A percentile compares a stretch with the other conserved stretches of the same genome.
Evolutionary conservation across 2,113 vertebrate species (phyloP).

Genomic region (Rhinopomastus cyanomelas): DNA sequence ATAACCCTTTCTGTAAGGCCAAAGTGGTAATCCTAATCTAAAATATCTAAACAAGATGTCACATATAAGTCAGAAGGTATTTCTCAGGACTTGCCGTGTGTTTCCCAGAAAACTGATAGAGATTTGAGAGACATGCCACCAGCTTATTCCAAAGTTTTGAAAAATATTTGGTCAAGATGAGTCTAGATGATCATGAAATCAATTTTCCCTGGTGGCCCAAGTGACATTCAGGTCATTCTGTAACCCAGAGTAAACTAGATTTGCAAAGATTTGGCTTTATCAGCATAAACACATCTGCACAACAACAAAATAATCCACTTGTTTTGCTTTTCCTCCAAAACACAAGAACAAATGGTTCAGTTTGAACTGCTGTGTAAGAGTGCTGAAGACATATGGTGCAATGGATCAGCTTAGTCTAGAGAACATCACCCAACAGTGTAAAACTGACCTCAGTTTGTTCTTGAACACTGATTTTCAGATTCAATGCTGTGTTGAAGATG

Average conservation of each 20-base stretch:
- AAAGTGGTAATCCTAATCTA: not conserved
- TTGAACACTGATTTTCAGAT: conserved; percentile 5
- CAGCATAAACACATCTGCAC: not conserved
- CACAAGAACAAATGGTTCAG: not conserved
- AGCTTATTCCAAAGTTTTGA: not conserved
- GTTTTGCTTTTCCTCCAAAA: not conserved
- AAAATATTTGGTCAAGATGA: not conserved
- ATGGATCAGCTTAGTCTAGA: not conserved
- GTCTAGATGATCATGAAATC: not conserved
- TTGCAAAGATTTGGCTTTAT: not conserved
- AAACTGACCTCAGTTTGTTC: not conserved
- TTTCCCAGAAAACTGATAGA: not conserved
- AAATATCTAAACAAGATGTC: not conserved
- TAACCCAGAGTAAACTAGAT: not conserved
- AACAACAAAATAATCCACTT: not conserved
- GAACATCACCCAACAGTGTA: not conserved
- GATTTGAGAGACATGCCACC: not conserved
- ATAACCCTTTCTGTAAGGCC: not conserved
- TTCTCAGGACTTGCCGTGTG: not conserved
- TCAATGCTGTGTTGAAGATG: conserved; percentile 42
- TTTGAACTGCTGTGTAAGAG: not conserved
- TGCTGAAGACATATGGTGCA: not conserved
- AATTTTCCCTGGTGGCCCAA: not conserved
- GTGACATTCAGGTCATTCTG: not conserved
- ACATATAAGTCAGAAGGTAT: not conserved